Conservation (phyloP, 2,113 vertebrate species). For the Calyptomena viridis region DNA sequence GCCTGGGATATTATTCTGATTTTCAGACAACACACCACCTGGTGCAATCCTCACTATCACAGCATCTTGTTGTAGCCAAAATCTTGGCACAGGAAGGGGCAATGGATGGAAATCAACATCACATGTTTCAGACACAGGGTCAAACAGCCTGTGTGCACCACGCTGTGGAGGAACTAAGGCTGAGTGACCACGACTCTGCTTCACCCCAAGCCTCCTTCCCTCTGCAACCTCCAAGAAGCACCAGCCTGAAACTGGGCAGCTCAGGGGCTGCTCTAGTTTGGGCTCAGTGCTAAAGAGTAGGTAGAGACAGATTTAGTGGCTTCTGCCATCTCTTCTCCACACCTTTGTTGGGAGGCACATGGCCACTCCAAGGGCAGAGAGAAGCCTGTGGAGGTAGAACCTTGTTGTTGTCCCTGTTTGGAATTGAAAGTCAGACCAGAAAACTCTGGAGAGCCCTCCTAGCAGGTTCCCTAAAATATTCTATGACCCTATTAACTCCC, state of each 20-base stretch:
- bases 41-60: background rate
- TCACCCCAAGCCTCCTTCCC: background rate
- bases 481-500: background rate
- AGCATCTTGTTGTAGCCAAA: background rate
- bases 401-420: background rate
- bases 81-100: background rate
- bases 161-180: accelerated
- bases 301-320: background rate
- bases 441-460: background rate
- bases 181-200: background rate
- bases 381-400: accelerated
- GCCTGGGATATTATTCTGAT: background rate
- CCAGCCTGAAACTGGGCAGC: background rate
- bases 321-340: background rate
- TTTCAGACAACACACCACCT: background rate
- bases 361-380: background rate
- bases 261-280: background rate
- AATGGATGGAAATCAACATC: background rate
- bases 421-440: background rate
- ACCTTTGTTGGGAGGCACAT: background rate
- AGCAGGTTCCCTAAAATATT: background rate
- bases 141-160: background rate
- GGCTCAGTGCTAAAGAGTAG: background rate
- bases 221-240: background rate
- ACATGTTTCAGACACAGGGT: accelerated